phyloP scores from a whole-genome alignment of 2,888 invertebrate species.

The Dorcus hopei region DNA sequence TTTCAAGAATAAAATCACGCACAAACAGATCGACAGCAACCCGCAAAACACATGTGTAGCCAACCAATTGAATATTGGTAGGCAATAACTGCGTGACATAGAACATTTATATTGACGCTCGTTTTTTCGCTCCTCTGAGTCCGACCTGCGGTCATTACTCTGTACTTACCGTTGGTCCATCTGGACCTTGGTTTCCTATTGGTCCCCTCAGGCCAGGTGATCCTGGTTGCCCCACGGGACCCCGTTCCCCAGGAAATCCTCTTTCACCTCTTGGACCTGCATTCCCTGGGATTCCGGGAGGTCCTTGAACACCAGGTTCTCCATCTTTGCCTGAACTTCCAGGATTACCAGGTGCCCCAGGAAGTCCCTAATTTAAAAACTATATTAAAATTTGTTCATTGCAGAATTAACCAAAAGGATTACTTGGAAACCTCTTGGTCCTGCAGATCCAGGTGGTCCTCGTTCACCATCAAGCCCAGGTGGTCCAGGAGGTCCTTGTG shows the following conservation, averaged over 20 bases:
- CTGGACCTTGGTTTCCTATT: slow-evolving; percentile 63
- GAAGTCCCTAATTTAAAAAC: slow-evolving; percentile 50
- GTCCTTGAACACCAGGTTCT: slow-evolving; percentile 68
- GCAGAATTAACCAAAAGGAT: slow-evolving; percentile 20
- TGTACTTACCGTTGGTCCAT: slow-evolving; percentile 62
- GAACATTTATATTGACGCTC: too few relatives aligned
- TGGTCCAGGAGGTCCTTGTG: slow-evolving; percentile 70
- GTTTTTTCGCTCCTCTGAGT: too few relatives aligned
- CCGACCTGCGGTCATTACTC: too few relatives aligned
- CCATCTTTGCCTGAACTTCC: slow-evolving; percentile 81
- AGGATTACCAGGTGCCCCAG: slow-evolving; percentile 69
- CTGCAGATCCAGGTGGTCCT: slow-evolving; percentile 72
- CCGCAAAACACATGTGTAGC: too few relatives aligned
- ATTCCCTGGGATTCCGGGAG: slow-evolving; percentile 54
- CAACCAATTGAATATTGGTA: too few relatives aligned
- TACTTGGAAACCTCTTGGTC: slow-evolving; percentile 79
- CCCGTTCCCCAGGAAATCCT: slow-evolving; percentile 75
- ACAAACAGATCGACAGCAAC: too few relatives aligned
- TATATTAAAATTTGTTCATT: background rate
- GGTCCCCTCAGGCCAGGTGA: slow-evolving; percentile 63
- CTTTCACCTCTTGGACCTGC: slow-evolving; percentile 59
- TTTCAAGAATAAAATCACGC: too few relatives aligned
- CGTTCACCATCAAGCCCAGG: slow-evolving; percentile 71
- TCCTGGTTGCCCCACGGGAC: slow-evolving; percentile 67
- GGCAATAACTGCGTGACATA: too few relatives aligned